Evolutionary conservation across 2,888 invertebrate genomes (phyloP).

Genomic region (Apeira syringaria): DNA sequence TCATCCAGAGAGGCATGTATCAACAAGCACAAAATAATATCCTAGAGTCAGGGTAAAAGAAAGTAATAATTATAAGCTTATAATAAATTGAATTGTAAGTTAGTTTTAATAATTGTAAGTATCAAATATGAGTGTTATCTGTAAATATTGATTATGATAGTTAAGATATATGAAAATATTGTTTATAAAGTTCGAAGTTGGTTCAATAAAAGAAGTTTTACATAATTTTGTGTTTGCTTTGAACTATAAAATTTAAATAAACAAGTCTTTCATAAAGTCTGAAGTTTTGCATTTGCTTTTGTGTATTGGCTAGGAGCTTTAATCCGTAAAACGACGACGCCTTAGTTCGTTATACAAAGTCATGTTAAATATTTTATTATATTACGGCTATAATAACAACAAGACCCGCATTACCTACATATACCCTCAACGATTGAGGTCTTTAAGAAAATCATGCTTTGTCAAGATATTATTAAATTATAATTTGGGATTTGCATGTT

Average conservation of each 20-base stretch:
- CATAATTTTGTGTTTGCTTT: conserved; percentile 34
- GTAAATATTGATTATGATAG: conserved; percentile 38
- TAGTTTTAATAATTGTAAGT: conserved; percentile 38
- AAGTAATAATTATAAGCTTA: conserved; percentile 33
- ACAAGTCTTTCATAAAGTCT: not conserved
- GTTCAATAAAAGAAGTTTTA: conserved; percentile 58
- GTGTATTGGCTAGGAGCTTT: not conserved
- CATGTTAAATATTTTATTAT: not conserved
- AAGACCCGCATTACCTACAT: no score
- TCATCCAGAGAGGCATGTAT: conserved; percentile 39
- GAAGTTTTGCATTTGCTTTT: no score
- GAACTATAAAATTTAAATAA: not conserved
- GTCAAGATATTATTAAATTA: no score
- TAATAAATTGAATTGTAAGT: conserved; percentile 30
- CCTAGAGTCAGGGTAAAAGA: conserved; percentile 65
- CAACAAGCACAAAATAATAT: conserved; percentile 31
- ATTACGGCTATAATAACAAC: no score
- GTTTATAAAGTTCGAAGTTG: conserved; percentile 56
- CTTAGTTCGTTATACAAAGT: not conserved
- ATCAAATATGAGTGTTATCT: conserved; percentile 22
- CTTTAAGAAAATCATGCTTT: no score
- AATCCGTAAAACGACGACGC: not conserved
- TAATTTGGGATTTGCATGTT: no score
- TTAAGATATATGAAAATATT: conserved; percentile 39
- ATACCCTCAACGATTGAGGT: no score